Percentiles rank a stretch among this genome's conserved stretches.
Conservation (phyloP, 2,797 vertebrate genomes). For the Dicrostonyx torquatus region DNA sequence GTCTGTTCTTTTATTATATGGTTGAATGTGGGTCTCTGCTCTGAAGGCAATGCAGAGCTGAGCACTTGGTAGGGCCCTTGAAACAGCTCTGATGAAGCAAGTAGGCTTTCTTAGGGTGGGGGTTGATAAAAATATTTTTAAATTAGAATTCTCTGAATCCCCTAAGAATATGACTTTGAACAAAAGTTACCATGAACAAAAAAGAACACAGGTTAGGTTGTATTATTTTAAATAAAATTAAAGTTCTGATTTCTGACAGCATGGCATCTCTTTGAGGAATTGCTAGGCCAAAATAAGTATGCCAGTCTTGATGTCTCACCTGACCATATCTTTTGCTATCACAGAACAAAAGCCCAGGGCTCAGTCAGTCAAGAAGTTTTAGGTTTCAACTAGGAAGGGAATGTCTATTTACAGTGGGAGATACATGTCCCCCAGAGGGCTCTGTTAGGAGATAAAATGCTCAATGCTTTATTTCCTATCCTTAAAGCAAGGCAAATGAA, state of each 20-base stretch:
- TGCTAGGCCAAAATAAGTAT: not conserved
- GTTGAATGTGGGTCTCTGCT: not conserved
- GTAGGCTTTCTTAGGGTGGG: not conserved
- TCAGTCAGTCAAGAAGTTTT: not conserved
- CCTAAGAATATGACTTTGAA: not conserved
- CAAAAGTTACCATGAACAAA: not conserved
- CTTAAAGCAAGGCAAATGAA: slow-evolving; percentile 50
- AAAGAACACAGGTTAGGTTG: not conserved
- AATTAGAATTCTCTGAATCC: not conserved
- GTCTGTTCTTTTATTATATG: not conserved
- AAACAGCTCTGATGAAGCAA: not conserved
- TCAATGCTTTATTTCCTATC: not conserved
- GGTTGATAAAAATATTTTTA: not conserved
- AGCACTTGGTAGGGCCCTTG: not conserved
- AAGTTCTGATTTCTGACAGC: not conserved
- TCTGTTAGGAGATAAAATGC: not conserved
- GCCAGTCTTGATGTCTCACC: no score
- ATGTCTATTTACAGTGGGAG: not conserved
- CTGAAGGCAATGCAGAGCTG: not conserved
- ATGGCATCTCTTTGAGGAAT: not conserved
- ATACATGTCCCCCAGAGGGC: not conserved
- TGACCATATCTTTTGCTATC: not conserved
- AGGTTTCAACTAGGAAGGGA: not conserved
- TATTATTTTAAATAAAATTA: slow-evolving; percentile 21
- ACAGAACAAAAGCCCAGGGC: not conserved